Base-by-base conservation (phyloP, 2,797 vertebrate species). In the Borostomias antarcticus region DNA sequence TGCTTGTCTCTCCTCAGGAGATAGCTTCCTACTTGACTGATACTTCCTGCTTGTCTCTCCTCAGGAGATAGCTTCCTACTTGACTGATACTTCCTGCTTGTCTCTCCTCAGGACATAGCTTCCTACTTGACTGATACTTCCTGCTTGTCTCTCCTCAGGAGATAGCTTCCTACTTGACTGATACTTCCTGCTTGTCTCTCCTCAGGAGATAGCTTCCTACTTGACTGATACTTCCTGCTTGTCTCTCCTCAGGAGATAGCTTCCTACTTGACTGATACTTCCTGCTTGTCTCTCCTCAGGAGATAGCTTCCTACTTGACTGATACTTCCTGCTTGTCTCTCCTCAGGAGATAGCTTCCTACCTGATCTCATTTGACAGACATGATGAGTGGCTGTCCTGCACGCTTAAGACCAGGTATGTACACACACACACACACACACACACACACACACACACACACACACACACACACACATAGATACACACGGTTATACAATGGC, bases 381-480 rank as follows among this genome's bases (percentile, higher is more conserved):
- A 96, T 30, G 94, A 96, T 0, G 95, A 96, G 75, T 96, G 95
- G 95, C 86, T 96, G 0, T 94, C 92, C 61, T 92, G 90, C 74
- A 86, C 89, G 10, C 92, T 95, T 25, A 95, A 92, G 72, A 94
- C 93, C 83, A 95, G 95, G 95, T 95, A 84, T 2, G 3, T 9
- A 10, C 57, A 26, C 6, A 0, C 10, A 2, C 7, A 43, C 58
- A 37, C 26, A 62, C 1, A 21, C 2, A 0, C 32, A 15, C 54
- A 2, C 61, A 33, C 9, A 8, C 0, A 10, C 2, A 35, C 19
- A 29, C n/a, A 21, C 28, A 5, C 30, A 51, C 9, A 33, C 29
- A 33, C n/a, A 63, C 45, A 63, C 45, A 19, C n/a, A n/a, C n/a
- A n/a, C n/a, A 19, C 1, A 17, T n/a, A 57, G 4, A 57, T 3